Base-by-base conservation (phyloP, 2,888 invertebrate genomes). In the Unio delphinus region DNA sequence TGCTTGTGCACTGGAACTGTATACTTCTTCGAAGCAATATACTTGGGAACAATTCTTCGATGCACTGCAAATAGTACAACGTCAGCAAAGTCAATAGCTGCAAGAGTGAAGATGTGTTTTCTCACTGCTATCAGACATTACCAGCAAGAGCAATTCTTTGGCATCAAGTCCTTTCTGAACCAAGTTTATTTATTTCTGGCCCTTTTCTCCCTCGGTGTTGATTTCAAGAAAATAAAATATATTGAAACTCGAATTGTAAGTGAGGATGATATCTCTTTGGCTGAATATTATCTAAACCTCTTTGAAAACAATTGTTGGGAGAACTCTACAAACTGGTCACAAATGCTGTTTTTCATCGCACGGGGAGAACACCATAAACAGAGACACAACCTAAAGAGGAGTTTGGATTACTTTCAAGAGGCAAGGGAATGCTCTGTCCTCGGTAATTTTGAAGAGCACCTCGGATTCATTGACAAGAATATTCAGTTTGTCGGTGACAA, bases 171-270 rank as follows among this genome's bases (percentile, higher is more conserved):
- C 15, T 72, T 72, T 61, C 60, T 72, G 59, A 72, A 72, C 26
- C 72, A 72, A 61, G 72, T 72, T 20, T 72, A 72, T 64, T 23
- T 72, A n/a, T 72, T 72, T 54, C 64, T 72, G 18, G 72, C 69
- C 18, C 59, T 72, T 4, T 72, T 72, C 64, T 34, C 58, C 17
- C 69, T 72, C 20, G 72, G 72, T 15, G 68, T 72, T 26, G 72
- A 72, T 56, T 69, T 65, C 45, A 66, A 64, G n/a, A 66, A 61
- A 28, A 63, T 67, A 5, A n/a, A 7, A 26, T 72, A 72, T 54
- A 60, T 72, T n/a, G 17, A 15, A 18, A 58, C 54, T 7, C 56
- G 55, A 17, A 57, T 26, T 30, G 63, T 66, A n/a, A 26, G 34
- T 30, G 54, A 55, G 30, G 63, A 63, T n/a, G 70, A 70, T 20